Percentiles rank a stretch among this genome's conserved stretches.
phyloP scores from a whole-genome alignment of 30 jellyfish, hydroid and myxozoan species.

The Kudoa iwatai region DNA sequence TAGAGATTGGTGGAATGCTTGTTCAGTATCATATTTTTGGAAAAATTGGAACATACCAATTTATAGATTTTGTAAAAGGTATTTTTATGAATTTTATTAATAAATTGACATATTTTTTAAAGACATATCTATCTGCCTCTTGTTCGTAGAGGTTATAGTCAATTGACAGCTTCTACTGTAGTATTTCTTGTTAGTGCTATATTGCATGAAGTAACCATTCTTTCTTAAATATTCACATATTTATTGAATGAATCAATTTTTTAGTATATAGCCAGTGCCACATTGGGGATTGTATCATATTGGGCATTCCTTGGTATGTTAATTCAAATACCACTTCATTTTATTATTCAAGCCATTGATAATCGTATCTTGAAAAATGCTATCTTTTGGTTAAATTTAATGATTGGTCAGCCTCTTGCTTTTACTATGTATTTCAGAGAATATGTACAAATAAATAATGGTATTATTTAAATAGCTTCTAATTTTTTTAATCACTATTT shows the following conservation, averaged over 20 bases:
- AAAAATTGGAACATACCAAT: conserved; percentile 75
- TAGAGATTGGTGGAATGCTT: conserved; percentile 92
- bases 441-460: too few relatives aligned
- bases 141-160: conserved; percentile 24
- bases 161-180: conserved; percentile 16
- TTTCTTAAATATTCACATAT: too few relatives aligned
- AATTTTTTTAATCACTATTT: too few relatives aligned
- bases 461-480: too few relatives aligned
- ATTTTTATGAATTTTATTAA: background rate
- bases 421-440: conserved; percentile 52
- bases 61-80: conserved; percentile 80
- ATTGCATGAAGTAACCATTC: conserved; percentile 81
- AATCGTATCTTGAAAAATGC: conserved; percentile 34
- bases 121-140: conserved; percentile 62
- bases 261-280: conserved; percentile 45
- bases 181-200: conserved; percentile 63
- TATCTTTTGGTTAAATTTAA: conserved; percentile 37
- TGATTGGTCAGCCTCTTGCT: conserved; percentile 84
- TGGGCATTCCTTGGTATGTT: conserved; percentile 70
- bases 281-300: conserved; percentile 22
- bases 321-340: conserved; percentile 40
- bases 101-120: background rate
- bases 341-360: conserved; percentile 10
- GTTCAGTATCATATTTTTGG: conserved; percentile 33
- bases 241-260: too few relatives aligned